Percentiles rank a stretch among this genome's conserved stretches.
Conservation (phyloP, 2,113 vertebrate species). For the Neofelis nebulosa region DNA sequence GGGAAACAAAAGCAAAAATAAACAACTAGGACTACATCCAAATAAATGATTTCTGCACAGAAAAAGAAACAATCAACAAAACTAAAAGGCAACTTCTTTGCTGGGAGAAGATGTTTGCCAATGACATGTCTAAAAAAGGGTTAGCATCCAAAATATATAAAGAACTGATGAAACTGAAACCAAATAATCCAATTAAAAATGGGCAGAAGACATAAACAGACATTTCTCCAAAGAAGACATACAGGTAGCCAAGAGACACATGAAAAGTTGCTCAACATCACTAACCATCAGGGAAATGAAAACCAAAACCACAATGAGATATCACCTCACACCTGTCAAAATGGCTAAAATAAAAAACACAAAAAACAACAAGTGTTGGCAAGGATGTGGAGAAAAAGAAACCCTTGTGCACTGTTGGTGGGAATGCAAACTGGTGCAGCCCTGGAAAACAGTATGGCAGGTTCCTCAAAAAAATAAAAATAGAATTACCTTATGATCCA, state of each 20-base stretch:
- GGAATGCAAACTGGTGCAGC: neutral
- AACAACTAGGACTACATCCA: neutral
- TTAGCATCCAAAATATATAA: neutral
- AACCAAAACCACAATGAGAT: neutral
- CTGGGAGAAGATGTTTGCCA: neutral
- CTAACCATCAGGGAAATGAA: neutral
- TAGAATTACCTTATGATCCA: neutral
- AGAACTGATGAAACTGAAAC: neutral
- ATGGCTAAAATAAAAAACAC: neutral
- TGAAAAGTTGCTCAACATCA: neutral
- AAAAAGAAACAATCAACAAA: neutral
- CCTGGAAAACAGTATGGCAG: neutral
- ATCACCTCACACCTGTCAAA: neutral
- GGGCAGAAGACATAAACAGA: neutral
- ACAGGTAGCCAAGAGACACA: neutral
- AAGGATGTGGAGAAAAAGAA: neutral
- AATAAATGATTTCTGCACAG: neutral
- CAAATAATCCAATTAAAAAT: neutral
- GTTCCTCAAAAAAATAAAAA: neutral
- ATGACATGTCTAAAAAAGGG: neutral
- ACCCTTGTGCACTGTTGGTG: neutral
- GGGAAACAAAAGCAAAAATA: neutral
- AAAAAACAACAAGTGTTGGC: neutral
- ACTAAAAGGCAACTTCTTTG: neutral
- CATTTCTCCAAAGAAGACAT: neutral